These are phyloP conservation scores for Heliconius nattereri DNA, from an alignment of 1,140 invertebrate genomes.

Conservation along the genomic window DNA sequence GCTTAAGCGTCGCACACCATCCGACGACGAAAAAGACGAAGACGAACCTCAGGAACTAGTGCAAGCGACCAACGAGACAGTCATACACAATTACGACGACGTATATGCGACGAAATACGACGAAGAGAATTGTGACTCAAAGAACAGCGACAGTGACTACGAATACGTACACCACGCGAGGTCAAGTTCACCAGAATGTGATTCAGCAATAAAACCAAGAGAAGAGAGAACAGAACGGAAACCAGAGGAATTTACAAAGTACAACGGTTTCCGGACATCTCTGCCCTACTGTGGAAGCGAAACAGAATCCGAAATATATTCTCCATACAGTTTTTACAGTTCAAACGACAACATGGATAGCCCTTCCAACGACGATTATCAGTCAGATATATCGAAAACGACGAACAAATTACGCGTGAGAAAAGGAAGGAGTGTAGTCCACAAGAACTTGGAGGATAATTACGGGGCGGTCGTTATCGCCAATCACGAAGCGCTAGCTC, in stretches of 20 bases:
- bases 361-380: conserved; percentile 73
- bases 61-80: conserved; percentile 70
- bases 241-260: conserved; percentile 68
- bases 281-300: conserved; percentile 90
- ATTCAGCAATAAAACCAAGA: conserved; percentile 76
- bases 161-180: conserved; percentile 83
- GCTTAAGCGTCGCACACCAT: conserved; percentile 78
- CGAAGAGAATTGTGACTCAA: conserved; percentile 72
- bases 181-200: conserved; percentile 85
- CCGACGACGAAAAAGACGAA: conserved; percentile 75
- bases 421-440: conserved; percentile 89
- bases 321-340: conserved; percentile 89
- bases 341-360: conserved; percentile 75
- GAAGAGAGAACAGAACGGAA: conserved; percentile 66
- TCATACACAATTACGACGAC: conserved; percentile 78
- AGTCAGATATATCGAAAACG: conserved; percentile 72
- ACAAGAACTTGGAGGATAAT: conserved; percentile 92
- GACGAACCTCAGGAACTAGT: conserved; percentile 71
- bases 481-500: conserved; percentile 92
- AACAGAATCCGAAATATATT: conserved; percentile 90
- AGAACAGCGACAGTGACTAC: conserved; percentile 83
- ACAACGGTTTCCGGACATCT: conserved; percentile 81
- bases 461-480: conserved; percentile 93
- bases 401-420: conserved; percentile 86
- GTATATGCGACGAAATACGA: conserved; percentile 78